These are phyloP conservation scores for Melanostigma gelatinosum DNA, from an alignment of 2,113 vertebrate species.

Conservation along the genomic window DNA sequence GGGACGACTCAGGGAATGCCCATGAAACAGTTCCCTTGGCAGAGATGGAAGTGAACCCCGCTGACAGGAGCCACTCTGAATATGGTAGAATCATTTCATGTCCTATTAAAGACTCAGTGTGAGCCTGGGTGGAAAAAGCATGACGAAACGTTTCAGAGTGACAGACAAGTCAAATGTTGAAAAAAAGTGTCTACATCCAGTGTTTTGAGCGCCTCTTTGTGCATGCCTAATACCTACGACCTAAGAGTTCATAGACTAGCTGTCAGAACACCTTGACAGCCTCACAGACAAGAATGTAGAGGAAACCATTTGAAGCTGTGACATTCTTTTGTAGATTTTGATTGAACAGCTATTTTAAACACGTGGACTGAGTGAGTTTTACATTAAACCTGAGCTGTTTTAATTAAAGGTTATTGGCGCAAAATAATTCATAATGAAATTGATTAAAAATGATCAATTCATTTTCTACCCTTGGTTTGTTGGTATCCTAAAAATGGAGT, in stretches of 20 bases:
- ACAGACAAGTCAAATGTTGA: not conserved
- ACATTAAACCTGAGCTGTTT: not conserved
- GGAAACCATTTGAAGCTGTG: not conserved
- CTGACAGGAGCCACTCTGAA: conserved; percentile 3
- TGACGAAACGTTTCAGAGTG: conserved; percentile 11
- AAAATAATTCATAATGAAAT: not conserved
- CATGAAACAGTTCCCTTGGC: conserved; percentile 12
- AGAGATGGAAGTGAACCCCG: conserved; percentile 24
- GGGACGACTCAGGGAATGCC: conserved; percentile 21
- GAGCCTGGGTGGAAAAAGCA: not conserved
- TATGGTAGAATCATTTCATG: conserved; percentile 9
- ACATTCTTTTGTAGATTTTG: not conserved
- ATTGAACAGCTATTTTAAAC: not conserved
- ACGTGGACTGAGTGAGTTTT: not conserved
- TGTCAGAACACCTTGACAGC: not conserved
- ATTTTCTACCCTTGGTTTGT: not conserved
- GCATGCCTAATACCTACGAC: not conserved
- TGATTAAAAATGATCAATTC: not conserved
- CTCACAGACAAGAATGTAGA: not conserved
- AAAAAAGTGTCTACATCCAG: not conserved
- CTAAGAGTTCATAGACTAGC: not conserved
- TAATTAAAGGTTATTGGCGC: not conserved
- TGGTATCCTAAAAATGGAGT: not conserved
- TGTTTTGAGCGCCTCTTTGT: not conserved
- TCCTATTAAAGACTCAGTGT: conserved; percentile 7